These are phyloP conservation scores for Ostrea denselamellosa DNA, from an alignment of 1,140 invertebrate species.

Conservation along the genomic window DNA sequence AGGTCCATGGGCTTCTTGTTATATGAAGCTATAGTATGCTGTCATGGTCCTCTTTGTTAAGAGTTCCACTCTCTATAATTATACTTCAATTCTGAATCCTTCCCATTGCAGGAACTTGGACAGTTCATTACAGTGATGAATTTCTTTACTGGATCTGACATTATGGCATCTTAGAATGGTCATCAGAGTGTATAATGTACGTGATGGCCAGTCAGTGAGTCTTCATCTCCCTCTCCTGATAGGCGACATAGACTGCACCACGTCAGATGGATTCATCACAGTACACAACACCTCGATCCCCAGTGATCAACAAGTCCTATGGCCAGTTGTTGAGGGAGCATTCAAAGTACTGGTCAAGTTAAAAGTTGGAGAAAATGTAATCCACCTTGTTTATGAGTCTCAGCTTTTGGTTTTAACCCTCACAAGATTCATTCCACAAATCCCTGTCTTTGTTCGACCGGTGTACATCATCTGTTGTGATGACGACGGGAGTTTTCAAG, in stretches of 20 bases:
- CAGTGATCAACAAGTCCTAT: slow-evolving; percentile 57
- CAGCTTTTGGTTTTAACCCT: slow-evolving; percentile 68
- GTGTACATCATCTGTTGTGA: slow-evolving; percentile 79
- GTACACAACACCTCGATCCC: slow-evolving; percentile 63
- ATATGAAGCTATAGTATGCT: too few species aligned
- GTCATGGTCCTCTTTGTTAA: too few species aligned
- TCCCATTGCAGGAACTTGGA: too few species aligned
- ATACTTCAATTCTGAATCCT: too few species aligned
- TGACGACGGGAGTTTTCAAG: slow-evolving; percentile 89
- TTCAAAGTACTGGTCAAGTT: slow-evolving; percentile 76
- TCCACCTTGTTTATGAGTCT: slow-evolving; percentile 66
- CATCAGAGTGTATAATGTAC: slow-evolving; percentile 71
- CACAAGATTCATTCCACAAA: slow-evolving; percentile 62
- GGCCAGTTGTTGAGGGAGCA: slow-evolving; percentile 74
- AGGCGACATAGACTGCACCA: slow-evolving; percentile 69
- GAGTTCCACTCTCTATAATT: too few species aligned
- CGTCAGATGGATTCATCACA: slow-evolving; percentile 65
- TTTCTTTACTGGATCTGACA: too few species aligned
- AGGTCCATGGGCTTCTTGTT: too few species aligned
- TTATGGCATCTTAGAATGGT: slow-evolving; percentile 61
- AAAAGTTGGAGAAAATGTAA: slow-evolving; percentile 70
- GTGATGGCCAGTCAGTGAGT: slow-evolving; percentile 68
- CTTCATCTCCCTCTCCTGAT: slow-evolving; percentile 73
- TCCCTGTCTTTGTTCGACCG: slow-evolving; percentile 77
- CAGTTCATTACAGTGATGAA: too few species aligned